Percentiles rank a stretch among this genome's conserved stretches.
phyloP scores from a whole-genome alignment of 92 coral and sea anemone genomes.

The Palythoa heliodiscus region DNA sequence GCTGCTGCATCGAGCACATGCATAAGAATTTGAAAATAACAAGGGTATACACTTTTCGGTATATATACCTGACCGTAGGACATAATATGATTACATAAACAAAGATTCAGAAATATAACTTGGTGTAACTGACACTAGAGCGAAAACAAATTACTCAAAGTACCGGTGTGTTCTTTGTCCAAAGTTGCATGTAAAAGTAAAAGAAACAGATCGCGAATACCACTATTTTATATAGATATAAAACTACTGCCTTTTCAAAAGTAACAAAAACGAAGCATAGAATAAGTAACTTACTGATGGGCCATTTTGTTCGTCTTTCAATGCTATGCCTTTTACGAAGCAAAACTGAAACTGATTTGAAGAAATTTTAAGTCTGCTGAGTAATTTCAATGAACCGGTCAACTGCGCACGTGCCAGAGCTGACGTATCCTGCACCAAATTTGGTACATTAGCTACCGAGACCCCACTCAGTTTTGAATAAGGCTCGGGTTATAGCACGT shows the following conservation, averaged over 20 bases:
- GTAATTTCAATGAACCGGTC: conserved; percentile 80
- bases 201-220: conserved; percentile 2
- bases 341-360: conserved; percentile 34
- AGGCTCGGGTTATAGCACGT: conserved; percentile 1
- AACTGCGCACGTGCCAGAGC: conserved; percentile 98
- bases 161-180: conserved; percentile 44
- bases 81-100: neutral
- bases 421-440: conserved; percentile 82
- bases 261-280: neutral
- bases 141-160: neutral
- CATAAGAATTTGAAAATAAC: neutral
- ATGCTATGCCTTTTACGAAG: neutral
- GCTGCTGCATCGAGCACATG: neutral
- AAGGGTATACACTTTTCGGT: neutral
- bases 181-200: neutral
- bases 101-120: neutral
- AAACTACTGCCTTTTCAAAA: neutral
- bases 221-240: neutral
- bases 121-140: neutral
- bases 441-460: conserved; percentile 40
- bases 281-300: conserved; percentile 52
- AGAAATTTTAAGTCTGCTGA: conserved; percentile 72
- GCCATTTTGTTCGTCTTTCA: conserved; percentile 34
- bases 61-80: neutral
- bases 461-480: neutral